Evolutionary conservation across 2,888 invertebrate genomes (phyloP).

Genomic region (Drosophila siamana): DNA sequence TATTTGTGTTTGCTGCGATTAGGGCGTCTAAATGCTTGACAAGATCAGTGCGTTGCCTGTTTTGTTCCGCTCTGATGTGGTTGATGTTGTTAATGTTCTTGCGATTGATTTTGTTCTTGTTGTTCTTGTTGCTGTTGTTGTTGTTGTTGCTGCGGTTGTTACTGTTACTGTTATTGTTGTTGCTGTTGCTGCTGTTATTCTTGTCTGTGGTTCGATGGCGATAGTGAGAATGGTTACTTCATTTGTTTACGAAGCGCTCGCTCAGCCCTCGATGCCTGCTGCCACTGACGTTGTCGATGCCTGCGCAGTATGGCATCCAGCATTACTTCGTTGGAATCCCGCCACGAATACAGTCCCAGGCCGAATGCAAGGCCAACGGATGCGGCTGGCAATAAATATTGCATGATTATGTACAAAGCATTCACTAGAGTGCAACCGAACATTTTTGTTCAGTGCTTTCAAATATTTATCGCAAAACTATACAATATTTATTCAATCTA

Average conservation of each 20-base stretch:
- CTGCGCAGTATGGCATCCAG: neutral
- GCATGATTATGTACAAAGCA: neutral
- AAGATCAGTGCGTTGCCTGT: neutral
- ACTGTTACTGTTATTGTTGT: too few species aligned
- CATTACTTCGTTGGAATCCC: conserved; percentile 1
- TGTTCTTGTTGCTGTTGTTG: too few species aligned
- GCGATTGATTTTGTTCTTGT: too few species aligned
- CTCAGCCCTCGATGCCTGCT: too few species aligned
- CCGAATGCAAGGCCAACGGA: conserved; percentile 5
- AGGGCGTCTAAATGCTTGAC: conserved; percentile 4
- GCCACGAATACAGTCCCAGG: conserved; percentile 14
- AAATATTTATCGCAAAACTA: neutral
- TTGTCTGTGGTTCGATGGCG: too few species aligned
- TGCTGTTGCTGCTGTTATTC: too few species aligned
- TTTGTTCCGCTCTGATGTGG: too few species aligned
- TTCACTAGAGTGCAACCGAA: neutral
- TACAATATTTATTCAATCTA: neutral
- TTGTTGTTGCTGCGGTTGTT: too few species aligned
- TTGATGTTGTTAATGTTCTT: neutral
- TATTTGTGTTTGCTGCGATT: conserved; percentile 21
- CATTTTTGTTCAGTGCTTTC: conserved; percentile 18
- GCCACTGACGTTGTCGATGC: neutral
- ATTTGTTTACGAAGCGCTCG: too few species aligned
- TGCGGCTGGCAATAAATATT: neutral
- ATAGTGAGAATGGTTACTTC: too few species aligned